Base-by-base conservation (phyloP, 1,140 invertebrate species). In the Nebria ingens region DNA sequence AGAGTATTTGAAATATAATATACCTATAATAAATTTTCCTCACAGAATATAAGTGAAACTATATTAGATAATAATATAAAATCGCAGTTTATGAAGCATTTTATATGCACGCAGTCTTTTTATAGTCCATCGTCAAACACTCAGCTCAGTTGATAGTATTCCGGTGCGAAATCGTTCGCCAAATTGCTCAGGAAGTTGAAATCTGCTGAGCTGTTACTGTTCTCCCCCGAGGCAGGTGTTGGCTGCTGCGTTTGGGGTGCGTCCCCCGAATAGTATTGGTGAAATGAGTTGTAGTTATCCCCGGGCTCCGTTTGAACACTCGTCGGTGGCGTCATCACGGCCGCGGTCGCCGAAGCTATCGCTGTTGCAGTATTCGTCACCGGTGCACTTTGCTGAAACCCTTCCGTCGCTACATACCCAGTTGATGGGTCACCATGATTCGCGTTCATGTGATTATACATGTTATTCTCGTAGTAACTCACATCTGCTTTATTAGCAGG, bases 151-250 rank as follows among this genome's bases (percentile, higher is more conserved):
- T 89, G 87, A 73, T 93, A 93, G 68, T 93, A 93, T 69, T 93
- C 91, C 0, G 89, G 90, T 1, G 86, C 88, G 68, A 92, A 93
- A 64, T 93, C 90, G 70, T 91, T 92, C 53, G 89, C 89, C 62
- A 93, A 75, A 66, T 90, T 93, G 64, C 87, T 91, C 38, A 93
- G 78, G 64, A 93, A 93, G 69, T 93, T 92, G 69, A 93, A 93
- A 66, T 93, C 91, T 6, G 89, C 91, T 1, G 88, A 91, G 64
- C 87, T 90, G 65, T 91, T 91, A 60, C 86, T 90, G 70, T 90
- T 90, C 59, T 91, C 86, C n/a, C 81, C 71, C 67, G 77, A 59
- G 60, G 71, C 60, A 61, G 73, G 59, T 60, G 76, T 20, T 80
- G 70, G 67, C 13, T 61, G 60, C 13, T 61, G 60, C 2, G 52